Conservation (phyloP, 2,797 vertebrate species). For the Melanotaenia pygmaea region DNA sequence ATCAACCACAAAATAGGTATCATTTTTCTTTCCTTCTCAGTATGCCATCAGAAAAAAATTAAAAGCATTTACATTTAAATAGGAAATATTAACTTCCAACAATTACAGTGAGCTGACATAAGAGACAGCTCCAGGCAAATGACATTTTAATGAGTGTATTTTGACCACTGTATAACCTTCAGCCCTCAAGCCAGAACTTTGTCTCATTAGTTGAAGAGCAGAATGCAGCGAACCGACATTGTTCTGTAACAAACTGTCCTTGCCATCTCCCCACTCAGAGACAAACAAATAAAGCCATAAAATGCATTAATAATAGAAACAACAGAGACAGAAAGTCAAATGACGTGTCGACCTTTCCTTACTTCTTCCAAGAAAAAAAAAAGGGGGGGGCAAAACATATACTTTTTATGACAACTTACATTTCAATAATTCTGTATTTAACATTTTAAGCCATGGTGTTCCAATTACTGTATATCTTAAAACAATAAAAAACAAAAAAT, state of each 20-base stretch:
- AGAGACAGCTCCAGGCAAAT: slow-evolving; percentile 1
- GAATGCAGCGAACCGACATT: background rate
- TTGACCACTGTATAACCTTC: background rate
- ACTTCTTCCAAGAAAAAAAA: background rate
- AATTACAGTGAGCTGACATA: background rate
- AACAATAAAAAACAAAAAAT: background rate
- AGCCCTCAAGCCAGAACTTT: background rate
- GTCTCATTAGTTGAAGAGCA: background rate
- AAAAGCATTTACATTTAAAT: background rate
- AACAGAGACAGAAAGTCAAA: background rate
- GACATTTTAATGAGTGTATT: slow-evolving; percentile 1
- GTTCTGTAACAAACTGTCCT: background rate
- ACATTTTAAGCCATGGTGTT: background rate
- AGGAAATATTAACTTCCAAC: background rate
- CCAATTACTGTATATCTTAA: background rate
- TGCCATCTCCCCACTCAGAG: background rate
- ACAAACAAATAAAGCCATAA: background rate
- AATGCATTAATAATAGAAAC: background rate
- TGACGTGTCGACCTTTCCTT: background rate
- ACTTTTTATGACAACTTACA: background rate
- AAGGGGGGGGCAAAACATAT: background rate
- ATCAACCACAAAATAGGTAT: background rate
- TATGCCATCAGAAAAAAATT: background rate
- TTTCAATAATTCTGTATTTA: background rate
- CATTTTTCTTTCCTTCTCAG: background rate